Evolutionary conservation across 2,113 vertebrate species (phyloP).

Genomic region (Halichoeres trimaculatus): DNA sequence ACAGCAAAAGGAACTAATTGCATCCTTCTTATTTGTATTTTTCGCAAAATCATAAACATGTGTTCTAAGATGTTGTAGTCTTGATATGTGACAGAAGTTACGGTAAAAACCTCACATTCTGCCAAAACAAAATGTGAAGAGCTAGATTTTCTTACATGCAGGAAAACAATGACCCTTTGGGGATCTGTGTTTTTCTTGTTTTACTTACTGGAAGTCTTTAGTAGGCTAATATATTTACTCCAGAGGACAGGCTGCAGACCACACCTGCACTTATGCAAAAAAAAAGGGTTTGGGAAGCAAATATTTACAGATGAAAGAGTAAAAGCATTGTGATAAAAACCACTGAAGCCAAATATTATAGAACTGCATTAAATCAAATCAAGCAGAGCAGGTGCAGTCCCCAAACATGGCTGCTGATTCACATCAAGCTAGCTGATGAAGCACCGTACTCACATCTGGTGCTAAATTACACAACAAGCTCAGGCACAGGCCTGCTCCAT

Average conservation of each 20-base stretch:
- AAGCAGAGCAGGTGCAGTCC: constrained; percentile 66
- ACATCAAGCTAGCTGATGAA: constrained; percentile 15
- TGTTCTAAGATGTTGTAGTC: constrained; percentile 20
- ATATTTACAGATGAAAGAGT: constrained; percentile 69
- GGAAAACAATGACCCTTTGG: constrained; percentile 19
- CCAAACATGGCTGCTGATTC: constrained; percentile 37
- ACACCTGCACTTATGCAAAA: constrained; percentile 67
- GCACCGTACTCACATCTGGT: constrained; percentile 55
- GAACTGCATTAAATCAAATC: constrained; percentile 57
- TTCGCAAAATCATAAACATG: constrained; percentile 39
- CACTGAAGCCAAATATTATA: constrained; percentile 47
- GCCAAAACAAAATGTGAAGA: constrained; percentile 12
- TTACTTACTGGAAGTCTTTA: constrained; percentile 57
- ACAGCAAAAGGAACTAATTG: constrained; percentile 28
- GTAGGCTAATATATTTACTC: constrained; percentile 47
- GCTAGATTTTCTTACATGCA: neutral
- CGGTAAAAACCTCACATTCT: constrained; percentile 20
- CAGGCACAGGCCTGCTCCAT: constrained; percentile 20
- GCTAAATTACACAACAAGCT: constrained; percentile 27
- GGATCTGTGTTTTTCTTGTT: constrained; percentile 34
- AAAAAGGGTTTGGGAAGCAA: constrained; percentile 59
- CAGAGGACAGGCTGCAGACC: constrained; percentile 45
- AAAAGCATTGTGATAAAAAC: constrained; percentile 54
- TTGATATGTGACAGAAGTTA: constrained; percentile 37
- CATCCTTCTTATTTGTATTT: constrained; percentile 23